Base-by-base conservation (phyloP, 2,888 invertebrate species). In the Sesia apiformis region DNA sequence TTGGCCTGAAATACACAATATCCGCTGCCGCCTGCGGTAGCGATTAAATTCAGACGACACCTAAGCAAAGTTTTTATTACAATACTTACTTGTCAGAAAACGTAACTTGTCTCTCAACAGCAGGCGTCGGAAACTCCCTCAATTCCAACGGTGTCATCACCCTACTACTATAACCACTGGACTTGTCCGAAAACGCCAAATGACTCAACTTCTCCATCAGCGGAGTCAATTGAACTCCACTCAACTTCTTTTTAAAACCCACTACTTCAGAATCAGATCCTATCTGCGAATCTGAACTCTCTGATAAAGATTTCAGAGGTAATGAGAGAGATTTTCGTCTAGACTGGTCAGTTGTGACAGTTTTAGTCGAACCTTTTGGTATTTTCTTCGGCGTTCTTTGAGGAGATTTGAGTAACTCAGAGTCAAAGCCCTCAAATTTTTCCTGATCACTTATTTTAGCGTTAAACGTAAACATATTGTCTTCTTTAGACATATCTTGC, bases 201-300 rank as follows among this genome's bases (percentile, higher is more conserved):
- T 95, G 91, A 61, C 94, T 95, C 49, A 96, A 74, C 72, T 95
- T 96, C 40, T 95, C 94, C 94, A 96, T 95, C 0, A 96, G 73
- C 0, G 96, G 96, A 0, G 96, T 96, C 53, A 96, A 70, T 57
- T 94, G 95, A 0, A 95, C 92, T 0, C 94, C 94, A 5, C 91
- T 91, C 41, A 92, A 62, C 61, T 92, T 92, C 66, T 91, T 91
- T 60, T 88, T 87, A 54, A 84, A 81, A 57, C 82, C 80, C 0
- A 79, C 74, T 2, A 76, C 72, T 50, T 88, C 84, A 0, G 81
- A 68, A 23, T 84, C 85, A 0, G 78, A 70, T 0, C 67, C 72
- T 38, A 76, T 72, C 55, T 83, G 84, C 1, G 79, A 69, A 58
- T 88, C 88, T 0, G 80, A 68, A 62, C 76, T 81, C 59, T 90